These are phyloP conservation scores for Xyrauchen texanus DNA, from an alignment of 2,113 vertebrate species.

Conservation along the genomic window DNA sequence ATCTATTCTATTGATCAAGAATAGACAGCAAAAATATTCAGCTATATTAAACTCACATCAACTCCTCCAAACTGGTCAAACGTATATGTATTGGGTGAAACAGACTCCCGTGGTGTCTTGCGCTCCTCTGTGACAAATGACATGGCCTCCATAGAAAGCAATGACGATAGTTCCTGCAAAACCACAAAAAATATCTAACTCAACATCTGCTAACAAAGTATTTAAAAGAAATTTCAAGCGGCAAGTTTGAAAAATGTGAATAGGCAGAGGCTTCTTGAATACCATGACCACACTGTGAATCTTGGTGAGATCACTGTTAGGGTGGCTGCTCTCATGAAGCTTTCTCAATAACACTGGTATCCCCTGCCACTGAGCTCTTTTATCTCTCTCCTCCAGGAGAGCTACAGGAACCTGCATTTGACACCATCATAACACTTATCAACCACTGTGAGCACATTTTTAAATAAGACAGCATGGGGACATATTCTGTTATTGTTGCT, in stretches of 20 bases:
- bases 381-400: constrained; percentile 90
- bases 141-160: constrained; percentile 98
- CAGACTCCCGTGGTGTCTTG: constrained; percentile 90
- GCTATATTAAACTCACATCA: constrained; percentile 82
- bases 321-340: constrained; percentile 89
- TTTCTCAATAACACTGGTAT: constrained; percentile 90
- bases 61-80: constrained; percentile 98
- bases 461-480: background rate
- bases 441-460: background rate
- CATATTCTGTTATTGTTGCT: no score
- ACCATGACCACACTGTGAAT: constrained; percentile 95
- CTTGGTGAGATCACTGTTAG: constrained; percentile 91
- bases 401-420: constrained; percentile 83
- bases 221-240: no score
- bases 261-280: constrained; percentile 36
- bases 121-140: constrained; percentile 95
- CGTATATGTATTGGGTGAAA: constrained; percentile 93
- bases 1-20: no score
- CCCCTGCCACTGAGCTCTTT: constrained; percentile 92
- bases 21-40: no score
- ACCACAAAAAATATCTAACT: constrained; percentile 3
- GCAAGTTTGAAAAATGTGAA: no score
- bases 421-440: background rate
- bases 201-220: background rate
- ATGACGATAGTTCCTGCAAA: constrained; percentile 88